phyloP scores from a whole-genome alignment of 1,140 invertebrate species.

The Drosophila albomicans region DNA sequence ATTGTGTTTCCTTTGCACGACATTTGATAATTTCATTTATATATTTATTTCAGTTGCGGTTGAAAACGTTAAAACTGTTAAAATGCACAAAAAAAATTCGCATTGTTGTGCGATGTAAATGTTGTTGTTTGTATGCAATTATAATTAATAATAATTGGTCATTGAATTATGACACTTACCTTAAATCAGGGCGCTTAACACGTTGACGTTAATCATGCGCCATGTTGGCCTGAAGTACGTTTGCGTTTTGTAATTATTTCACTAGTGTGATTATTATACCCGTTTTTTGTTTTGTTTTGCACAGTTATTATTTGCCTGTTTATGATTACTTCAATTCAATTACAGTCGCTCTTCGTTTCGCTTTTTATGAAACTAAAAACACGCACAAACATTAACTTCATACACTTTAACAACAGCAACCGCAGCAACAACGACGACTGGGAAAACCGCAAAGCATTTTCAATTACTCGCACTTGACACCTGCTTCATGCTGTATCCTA shows the following conservation, averaged over 20 bases:
- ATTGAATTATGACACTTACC: constrained; percentile 60
- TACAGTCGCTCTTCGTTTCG: neutral
- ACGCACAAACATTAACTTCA: constrained; percentile 1
- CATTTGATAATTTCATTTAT: constrained; percentile 22
- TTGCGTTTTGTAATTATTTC: constrained; percentile 19
- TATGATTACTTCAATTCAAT: constrained; percentile 19
- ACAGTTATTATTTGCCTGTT: constrained; percentile 10
- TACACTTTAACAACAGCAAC: neutral
- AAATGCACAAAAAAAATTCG: neutral
- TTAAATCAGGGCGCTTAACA: constrained; percentile 57
- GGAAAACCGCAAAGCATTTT: constrained; percentile 13
- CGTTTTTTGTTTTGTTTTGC: neutral
- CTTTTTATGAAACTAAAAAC: constrained; percentile 9
- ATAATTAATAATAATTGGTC: constrained; percentile 45
- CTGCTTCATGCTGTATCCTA: too few relatives aligned
- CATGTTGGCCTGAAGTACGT: constrained; percentile 49
- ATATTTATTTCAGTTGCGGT: constrained; percentile 11
- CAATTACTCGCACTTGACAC: constrained; percentile 16
- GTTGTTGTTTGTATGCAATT: constrained; percentile 10
- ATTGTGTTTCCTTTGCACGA: constrained; percentile 1
- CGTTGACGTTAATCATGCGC: constrained; percentile 63
- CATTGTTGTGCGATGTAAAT: constrained; percentile 5
- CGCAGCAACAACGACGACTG: neutral
- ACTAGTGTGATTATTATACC: constrained; percentile 10
- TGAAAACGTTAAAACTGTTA: neutral